phyloP scores from a whole-genome alignment of 2,888 invertebrate genomes.

The Protodeltote pygarga region DNA sequence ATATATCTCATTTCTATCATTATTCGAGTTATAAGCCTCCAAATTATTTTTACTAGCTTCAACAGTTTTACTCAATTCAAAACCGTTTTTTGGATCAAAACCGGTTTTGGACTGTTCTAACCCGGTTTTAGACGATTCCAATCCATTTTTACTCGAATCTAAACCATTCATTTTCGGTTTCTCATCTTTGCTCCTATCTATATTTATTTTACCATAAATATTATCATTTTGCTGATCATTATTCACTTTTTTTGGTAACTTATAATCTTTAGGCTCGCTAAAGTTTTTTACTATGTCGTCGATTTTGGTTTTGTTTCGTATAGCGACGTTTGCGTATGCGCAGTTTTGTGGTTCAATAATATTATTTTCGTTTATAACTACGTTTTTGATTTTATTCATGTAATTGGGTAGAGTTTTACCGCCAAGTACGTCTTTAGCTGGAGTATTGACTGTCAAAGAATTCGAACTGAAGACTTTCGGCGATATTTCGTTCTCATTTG shows the following conservation, averaged over 20 bases:
- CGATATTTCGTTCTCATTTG: conserved; percentile 81
- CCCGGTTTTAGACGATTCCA: conserved; percentile 38
- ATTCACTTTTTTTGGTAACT: conserved; percentile 76
- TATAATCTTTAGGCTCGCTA: conserved; percentile 68
- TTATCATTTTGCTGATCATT: conserved; percentile 77
- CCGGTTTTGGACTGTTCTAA: conserved; percentile 23
- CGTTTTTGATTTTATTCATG: conserved; percentile 84
- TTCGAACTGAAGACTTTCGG: conserved; percentile 94
- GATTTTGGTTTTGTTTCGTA: conserved; percentile 78
- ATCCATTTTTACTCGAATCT: conserved; percentile 33
- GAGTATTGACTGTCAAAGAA: conserved; percentile 92
- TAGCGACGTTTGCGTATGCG: conserved; percentile 77
- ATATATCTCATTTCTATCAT: conserved; percentile 35
- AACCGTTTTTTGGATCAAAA: conserved; percentile 13
- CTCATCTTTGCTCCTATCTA: conserved; percentile 52
- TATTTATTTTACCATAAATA: conserved; percentile 78
- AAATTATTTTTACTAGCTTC: conserved; percentile 46
- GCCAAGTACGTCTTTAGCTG: conserved; percentile 93
- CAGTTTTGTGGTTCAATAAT: conserved; percentile 71
- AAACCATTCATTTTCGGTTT: conserved; percentile 22
- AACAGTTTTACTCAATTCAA: conserved; percentile 17
- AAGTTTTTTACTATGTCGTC: conserved; percentile 83
- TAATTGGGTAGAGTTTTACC: conserved; percentile 88
- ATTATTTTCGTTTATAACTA: conserved; percentile 75
- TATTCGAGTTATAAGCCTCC: conserved; percentile 45